Evolutionary conservation across 2,113 vertebrate species (phyloP).

Genomic region (Panurus biarmicus): DNA sequence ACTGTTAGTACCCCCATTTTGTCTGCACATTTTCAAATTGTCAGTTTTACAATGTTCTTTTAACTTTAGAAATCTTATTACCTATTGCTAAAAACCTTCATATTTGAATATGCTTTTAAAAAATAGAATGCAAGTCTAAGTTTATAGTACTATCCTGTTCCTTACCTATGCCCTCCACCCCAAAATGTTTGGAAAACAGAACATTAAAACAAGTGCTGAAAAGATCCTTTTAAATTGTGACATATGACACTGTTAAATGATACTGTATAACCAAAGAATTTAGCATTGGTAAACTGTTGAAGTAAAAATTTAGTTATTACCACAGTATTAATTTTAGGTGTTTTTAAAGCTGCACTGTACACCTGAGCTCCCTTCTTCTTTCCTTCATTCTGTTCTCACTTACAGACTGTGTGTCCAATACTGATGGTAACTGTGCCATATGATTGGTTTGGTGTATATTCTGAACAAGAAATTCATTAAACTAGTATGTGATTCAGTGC

Average conservation of each 20-base stretch:
- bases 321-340: not conserved
- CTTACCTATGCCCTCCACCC: not conserved
- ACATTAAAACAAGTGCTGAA: not conserved
- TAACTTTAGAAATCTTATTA: not conserved
- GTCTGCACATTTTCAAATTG: not conserved
- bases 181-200: not conserved
- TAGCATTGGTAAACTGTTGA: not conserved
- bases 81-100: not conserved
- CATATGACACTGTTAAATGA: not conserved
- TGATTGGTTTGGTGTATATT: not conserved
- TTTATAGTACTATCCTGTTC: not conserved
- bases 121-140: not conserved
- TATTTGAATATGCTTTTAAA: not conserved
- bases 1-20: not conserved
- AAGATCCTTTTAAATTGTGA: not conserved
- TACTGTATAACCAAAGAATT: not conserved
- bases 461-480: not conserved
- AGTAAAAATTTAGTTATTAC: not conserved
- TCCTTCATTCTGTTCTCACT: not conserved
- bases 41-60: conserved; percentile 27
- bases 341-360: not conserved
- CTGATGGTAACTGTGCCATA: not conserved
- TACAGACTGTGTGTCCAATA: not conserved
- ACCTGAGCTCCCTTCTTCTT: not conserved
- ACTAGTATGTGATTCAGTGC: not conserved